Evolutionary conservation across 1,140 invertebrate species (phyloP).

Genomic region (Scaptomyza montana): DNA sequence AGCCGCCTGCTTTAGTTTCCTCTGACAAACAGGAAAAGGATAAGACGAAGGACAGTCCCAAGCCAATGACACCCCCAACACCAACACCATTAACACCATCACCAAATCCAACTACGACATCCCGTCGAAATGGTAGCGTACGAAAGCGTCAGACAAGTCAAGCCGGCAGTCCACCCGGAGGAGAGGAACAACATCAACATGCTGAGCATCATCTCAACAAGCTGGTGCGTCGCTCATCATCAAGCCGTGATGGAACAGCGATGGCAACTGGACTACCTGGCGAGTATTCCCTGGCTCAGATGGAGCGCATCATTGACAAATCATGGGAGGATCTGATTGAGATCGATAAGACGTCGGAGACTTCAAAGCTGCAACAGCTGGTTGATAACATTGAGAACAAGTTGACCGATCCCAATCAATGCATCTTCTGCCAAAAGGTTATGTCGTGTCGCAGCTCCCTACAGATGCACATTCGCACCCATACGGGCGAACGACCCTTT

Average conservation of each 20-base stretch:
- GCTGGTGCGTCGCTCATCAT: slow-evolving; percentile 63
- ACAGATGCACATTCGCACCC: slow-evolving; percentile 99
- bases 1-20: not conserved
- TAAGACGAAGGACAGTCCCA: slow-evolving; percentile 31
- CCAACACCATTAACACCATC: slow-evolving; percentile 1
- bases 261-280: slow-evolving; percentile 25
- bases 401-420: slow-evolving; percentile 97
- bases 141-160: slow-evolving; percentile 65
- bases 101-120: slow-evolving; percentile 2
- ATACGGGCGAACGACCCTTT: slow-evolving; percentile 95
- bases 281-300: slow-evolving; percentile 71
- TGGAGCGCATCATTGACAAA: slow-evolving; percentile 88
- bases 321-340: slow-evolving; percentile 98
- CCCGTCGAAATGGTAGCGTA: slow-evolving; percentile 57
- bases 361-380: slow-evolving; percentile 95
- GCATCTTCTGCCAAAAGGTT: slow-evolving; percentile 98
- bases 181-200: slow-evolving; percentile 45
- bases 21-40: slow-evolving; percentile 44
- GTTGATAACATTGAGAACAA: slow-evolving; percentile 99
- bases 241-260: slow-evolving; percentile 50
- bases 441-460: slow-evolving; percentile 98
- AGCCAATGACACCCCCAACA: slow-evolving; percentile 11
- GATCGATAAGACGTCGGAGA: slow-evolving; percentile 93
- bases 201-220: slow-evolving; percentile 58
- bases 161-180: slow-evolving; percentile 43